Base-by-base conservation (phyloP, 1,140 invertebrate genomes). In the Littorina saxatilis region DNA sequence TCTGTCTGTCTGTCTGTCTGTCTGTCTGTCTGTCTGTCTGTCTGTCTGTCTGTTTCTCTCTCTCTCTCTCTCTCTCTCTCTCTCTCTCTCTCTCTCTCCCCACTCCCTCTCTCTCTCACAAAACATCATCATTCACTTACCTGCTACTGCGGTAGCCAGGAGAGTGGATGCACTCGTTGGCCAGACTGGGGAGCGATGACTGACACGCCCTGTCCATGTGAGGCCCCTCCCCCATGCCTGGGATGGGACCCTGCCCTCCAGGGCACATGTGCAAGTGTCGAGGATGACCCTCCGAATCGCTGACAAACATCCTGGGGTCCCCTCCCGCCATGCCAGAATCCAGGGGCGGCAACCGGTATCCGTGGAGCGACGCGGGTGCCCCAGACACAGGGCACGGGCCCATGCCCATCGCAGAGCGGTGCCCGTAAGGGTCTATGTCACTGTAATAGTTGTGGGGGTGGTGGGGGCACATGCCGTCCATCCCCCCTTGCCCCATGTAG, bases 131-230 rank as follows among this genome's bases (percentile, higher is more conserved):
- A 73, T 85, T 86, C 74, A 75, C 84, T 87, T 83, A 85, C 87
- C 85, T 88, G 74, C 85, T 78, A 27, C 76, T 88, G 79, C 77
- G 87, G 87, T 79, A 80, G 40, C 58, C 63, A 47, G 82, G 79
- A 39, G 82, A 84, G 70, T 86, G 85, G 79, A 88, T 87, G 81
- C 85, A 88, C 80, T 90, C 91, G 82, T 87, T 89, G 55, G 90
- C 90, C 32, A 93, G 85, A 86, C 92, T 93, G 9, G 92, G 92
- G 37, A 93, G 85, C 39, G 93, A 93, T 37, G 93, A 93, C 88
- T 94, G 93, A 76, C 93, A 93, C 37, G 90, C 93, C 73, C 93
- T 84, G 78, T 94, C 93, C 85, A 93, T 89, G 50, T 87, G 88
- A 68, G 88, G 84, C 55, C 88, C 89, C 74, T 83, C 86, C 20